phyloP scores from a whole-genome alignment of 2,888 invertebrate genomes.

The Ornithoptera alexandrae region DNA sequence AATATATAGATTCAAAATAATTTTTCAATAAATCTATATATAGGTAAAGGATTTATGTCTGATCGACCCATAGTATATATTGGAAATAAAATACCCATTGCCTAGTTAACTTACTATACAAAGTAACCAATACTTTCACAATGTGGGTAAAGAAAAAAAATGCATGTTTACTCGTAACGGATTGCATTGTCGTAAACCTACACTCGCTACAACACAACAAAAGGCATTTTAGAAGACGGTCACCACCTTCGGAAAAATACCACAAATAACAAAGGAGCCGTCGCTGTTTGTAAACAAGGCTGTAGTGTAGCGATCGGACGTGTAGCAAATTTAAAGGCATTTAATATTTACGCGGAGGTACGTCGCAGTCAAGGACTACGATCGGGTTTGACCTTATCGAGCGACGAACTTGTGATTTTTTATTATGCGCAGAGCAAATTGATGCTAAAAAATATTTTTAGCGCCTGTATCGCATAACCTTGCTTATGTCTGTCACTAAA shows the following conservation, averaged over 20 bases:
- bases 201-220: background rate
- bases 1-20: background rate
- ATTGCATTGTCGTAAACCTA: background rate
- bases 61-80: no score
- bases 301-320: constrained; percentile 15
- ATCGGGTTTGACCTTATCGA: constrained; percentile 32
- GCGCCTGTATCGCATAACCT: constrained; percentile 6
- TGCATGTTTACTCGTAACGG: background rate
- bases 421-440: constrained; percentile 8
- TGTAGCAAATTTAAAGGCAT: constrained; percentile 22
- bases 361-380: constrained; percentile 30
- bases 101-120: background rate
- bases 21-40: background rate
- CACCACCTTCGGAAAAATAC: constrained; percentile 10
- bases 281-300: constrained; percentile 30
- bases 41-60: background rate
- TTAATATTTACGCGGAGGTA: constrained; percentile 16
- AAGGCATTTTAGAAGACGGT: background rate
- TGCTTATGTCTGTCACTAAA: background rate
- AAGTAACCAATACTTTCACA: background rate
- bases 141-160: background rate
- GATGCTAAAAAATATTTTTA: constrained; percentile 24
- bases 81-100: background rate
- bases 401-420: constrained; percentile 30
- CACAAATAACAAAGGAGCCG: constrained; percentile 17